Percentiles rank a stretch among this genome's conserved stretches.
These are phyloP conservation scores for Cyclina sinensis DNA, from an alignment of 1,140 invertebrate species.

Conservation along the genomic window DNA sequence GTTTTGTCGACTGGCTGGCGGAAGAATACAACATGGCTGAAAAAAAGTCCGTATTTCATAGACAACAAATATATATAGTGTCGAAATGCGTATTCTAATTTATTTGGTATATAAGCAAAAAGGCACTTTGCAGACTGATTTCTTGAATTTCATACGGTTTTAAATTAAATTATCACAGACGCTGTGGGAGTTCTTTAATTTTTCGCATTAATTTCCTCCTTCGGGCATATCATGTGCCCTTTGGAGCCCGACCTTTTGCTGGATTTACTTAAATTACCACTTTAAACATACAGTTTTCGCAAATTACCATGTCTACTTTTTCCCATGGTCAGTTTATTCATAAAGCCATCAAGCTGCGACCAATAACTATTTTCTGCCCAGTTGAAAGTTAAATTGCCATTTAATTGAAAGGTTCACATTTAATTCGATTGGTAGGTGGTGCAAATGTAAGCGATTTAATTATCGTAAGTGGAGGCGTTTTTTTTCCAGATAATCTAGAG, in stretches of 20 bases:
- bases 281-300: too few relatives aligned
- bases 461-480: background rate
- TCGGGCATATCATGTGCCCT: background rate
- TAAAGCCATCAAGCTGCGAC: background rate
- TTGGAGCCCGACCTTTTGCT: background rate
- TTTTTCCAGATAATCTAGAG: too few relatives aligned
- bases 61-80: too few relatives aligned
- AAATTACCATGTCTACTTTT: background rate
- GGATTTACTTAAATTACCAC: background rate
- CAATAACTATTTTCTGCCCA: background rate
- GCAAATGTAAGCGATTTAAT: background rate
- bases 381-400: constrained; percentile 27
- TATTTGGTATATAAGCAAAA: too few relatives aligned
- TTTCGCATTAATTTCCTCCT: background rate
- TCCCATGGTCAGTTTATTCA: constrained; percentile 33
- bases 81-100: too few relatives aligned
- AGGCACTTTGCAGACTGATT: too few relatives aligned
- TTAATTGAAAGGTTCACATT: constrained; percentile 25
- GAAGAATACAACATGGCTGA: too few relatives aligned
- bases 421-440: constrained; percentile 5
- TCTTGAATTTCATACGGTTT: background rate
- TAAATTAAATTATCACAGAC: background rate
- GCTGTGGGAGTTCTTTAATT: background rate
- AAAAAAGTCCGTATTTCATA: too few relatives aligned
- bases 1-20: too few relatives aligned